Evolutionary conservation across 2,797 vertebrate genomes (phyloP), one percentile per base, ranked within the genome.

Genomic region (Odontamblyopus rebecca): DNA sequence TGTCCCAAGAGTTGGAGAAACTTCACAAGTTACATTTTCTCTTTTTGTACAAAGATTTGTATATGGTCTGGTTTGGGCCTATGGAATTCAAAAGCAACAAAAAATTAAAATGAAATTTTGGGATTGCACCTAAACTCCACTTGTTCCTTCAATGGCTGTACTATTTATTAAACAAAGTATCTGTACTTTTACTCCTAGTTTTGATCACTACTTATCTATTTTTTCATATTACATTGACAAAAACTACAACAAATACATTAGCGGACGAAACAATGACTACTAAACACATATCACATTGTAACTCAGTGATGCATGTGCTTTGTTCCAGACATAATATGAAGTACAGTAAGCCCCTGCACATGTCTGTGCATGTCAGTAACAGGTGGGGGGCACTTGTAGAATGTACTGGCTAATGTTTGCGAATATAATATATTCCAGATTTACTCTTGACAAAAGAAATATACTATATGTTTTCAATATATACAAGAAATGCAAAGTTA

Each of bases 291-390:
- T 8, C 29, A 68, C 27, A 53, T 0, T 53, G 29, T 61, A 67
- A 75, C 70, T 63, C 64, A 71, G 79, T 84, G 71, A 85, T 68
- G 35, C 35, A 38, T 2, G 1, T 38, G 57, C 56, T 79, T 68
- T 75, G 59, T 70, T 56, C 68, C 69, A 87, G 81, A 89, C 85
- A 83, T 16, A 48, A 85, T 79, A 50, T 87, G 88, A 87, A 87
- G 85, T 35, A 74, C 67, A 68, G 82, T 82, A 83, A 77, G 81
- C 74, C 61, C 70, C 76, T 19, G 53, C 1, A 8, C 18, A 8
- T 19, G 44, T 13, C 12, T 48, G 44, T 13, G 44, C 44, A 48
- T 13, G 11, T 48, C 44, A 8, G 41, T 44, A 48, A 48, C 44
- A 48, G 44, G 44, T 48, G 44, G 44, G 51, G 19, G 19, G 6